Evolutionary conservation across 2,888 invertebrate species (phyloP).

Genomic region (Ennomos quercinarius): DNA sequence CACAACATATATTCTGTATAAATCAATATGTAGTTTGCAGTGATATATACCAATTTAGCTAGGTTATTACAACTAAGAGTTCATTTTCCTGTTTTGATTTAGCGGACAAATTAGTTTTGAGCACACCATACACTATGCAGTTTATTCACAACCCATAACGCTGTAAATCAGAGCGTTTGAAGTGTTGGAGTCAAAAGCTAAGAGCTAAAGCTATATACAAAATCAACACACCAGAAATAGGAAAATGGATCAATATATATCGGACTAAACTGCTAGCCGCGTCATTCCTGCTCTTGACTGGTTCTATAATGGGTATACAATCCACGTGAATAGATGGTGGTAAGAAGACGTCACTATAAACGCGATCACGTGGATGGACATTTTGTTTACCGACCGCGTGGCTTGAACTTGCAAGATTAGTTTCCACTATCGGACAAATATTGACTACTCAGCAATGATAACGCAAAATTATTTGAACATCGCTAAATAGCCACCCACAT

Average conservation of each 20-base stretch:
- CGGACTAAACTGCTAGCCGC: conserved; percentile 7
- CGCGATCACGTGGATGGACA: conserved; percentile 59
- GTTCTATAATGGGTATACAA: conserved; percentile 26
- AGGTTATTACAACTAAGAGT: conserved; percentile 3
- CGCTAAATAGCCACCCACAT: neutral
- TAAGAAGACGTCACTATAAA: conserved; percentile 48
- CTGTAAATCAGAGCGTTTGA: conserved; percentile 6
- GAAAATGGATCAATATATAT: conserved; percentile 21
- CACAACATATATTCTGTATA: conserved; percentile 27
- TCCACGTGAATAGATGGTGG: conserved; percentile 46
- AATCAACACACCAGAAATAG: conserved; percentile 3
- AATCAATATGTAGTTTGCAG: conserved; percentile 22
- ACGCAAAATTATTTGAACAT: conserved; percentile 16
- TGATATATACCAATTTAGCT: conserved; percentile 19
- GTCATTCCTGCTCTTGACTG: conserved; percentile 17
- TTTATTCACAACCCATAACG: conserved; percentile 12
- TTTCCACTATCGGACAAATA: conserved; percentile 36
- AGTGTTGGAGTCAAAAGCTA: neutral
- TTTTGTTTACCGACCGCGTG: conserved; percentile 58
- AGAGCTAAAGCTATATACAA: neutral
- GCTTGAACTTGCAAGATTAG: conserved; percentile 56
- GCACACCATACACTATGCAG: conserved; percentile 3
- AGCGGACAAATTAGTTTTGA: conserved; percentile 5
- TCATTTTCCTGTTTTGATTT: conserved; percentile 37
- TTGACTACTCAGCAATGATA: conserved; percentile 32